Percentiles rank a stretch among this genome's conserved stretches.
Conservation (phyloP, 2,797 vertebrate species). For the Intellagama lesueurii region DNA sequence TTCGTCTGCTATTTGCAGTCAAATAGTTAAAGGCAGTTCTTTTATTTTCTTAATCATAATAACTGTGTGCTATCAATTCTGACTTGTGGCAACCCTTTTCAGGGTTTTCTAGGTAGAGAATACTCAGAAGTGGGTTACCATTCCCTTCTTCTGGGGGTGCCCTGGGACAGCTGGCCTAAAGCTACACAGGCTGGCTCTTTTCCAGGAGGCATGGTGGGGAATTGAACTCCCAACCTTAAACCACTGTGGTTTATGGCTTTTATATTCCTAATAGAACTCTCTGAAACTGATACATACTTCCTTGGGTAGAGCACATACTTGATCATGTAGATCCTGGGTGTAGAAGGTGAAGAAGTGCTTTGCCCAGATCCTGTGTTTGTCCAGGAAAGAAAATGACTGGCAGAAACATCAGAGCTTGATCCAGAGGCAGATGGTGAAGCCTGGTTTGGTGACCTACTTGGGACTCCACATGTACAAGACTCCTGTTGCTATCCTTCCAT, state of each 20-base stretch:
- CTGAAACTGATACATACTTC: constrained; percentile 67
- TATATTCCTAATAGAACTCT: constrained; percentile 68
- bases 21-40: constrained; percentile 69
- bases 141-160: too few relatives aligned
- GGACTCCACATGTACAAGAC: not conserved
- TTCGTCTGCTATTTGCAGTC: constrained; percentile 42
- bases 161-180: too few relatives aligned
- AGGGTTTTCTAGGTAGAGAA: too few relatives aligned
- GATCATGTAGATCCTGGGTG: constrained; percentile 48
- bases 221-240: too few relatives aligned
- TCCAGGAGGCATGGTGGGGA: too few relatives aligned
- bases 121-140: too few relatives aligned
- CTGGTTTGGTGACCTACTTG: not conserved
- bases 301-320: constrained; percentile 55
- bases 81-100: too few relatives aligned
- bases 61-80: too few relatives aligned
- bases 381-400: not conserved
- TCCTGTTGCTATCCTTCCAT: not conserved
- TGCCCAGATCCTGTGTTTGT: not conserved
- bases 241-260: constrained; percentile 32
- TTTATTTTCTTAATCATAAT: constrained; percentile 39
- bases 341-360: not conserved
- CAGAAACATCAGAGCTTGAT: not conserved
- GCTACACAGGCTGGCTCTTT: too few relatives aligned
- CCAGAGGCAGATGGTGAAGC: not conserved